These are phyloP conservation scores for Zoanthus sansibaricus DNA, from an alignment of 92 coral and sea anemone species.

Conservation along the genomic window DNA sequence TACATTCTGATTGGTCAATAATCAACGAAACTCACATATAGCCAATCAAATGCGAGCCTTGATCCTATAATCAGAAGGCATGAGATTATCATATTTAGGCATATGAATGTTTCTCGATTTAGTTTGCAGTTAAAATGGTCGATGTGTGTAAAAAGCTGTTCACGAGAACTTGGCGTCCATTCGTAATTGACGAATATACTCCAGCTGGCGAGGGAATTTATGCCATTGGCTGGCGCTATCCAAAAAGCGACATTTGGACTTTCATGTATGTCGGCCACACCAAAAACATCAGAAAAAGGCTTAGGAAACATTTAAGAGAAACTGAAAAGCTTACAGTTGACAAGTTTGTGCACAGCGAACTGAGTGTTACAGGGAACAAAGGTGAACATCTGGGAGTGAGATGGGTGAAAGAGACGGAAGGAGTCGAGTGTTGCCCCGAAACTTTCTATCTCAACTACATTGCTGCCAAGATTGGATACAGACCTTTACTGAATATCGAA, in stretches of 20 bases:
- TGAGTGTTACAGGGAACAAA: constrained; percentile 36
- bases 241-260: constrained; percentile 32
- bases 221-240: constrained; percentile 44
- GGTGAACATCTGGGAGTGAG: constrained; percentile 42
- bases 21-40: too few species aligned
- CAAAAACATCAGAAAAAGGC: constrained; percentile 38
- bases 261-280: constrained; percentile 40
- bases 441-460: constrained; percentile 38
- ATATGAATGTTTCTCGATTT: not conserved
- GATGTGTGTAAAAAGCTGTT: constrained; percentile 49
- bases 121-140: constrained; percentile 34
- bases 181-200: constrained; percentile 13
- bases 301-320: constrained; percentile 41
- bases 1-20: too few species aligned
- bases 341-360: constrained; percentile 40
- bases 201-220: constrained; percentile 49
- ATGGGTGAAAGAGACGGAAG: constrained; percentile 42
- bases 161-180: constrained; percentile 39
- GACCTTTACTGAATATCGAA: constrained; percentile 40
- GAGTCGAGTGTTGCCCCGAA: constrained; percentile 35
- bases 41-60: too few species aligned
- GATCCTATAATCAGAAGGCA: not conserved
- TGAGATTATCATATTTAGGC: not conserved
- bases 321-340: constrained; percentile 40
- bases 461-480: constrained; percentile 46